Evolutionary conservation across 2,888 invertebrate genomes (phyloP).

Genomic region (Philhelius pedissequus): DNA sequence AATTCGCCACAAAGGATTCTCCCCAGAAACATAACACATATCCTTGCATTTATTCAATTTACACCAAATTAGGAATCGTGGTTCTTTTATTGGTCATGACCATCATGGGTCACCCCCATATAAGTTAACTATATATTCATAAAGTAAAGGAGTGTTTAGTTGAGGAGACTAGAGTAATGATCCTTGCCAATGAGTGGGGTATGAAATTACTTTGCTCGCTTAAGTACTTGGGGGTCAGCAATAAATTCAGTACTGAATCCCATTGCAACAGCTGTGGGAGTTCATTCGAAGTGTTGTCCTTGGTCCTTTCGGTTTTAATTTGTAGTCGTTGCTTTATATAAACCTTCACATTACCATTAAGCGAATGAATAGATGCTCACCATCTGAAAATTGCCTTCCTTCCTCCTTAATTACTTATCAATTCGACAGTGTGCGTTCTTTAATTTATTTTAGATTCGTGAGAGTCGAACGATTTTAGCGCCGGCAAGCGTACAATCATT

Average conservation of each 20-base stretch:
- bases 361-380: background rate
- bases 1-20: background rate
- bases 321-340: background rate
- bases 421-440: background rate
- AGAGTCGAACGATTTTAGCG: background rate
- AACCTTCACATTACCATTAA: background rate
- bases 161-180: background rate
- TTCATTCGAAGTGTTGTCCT: background rate
- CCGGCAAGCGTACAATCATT: background rate
- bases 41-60: conserved; percentile 27
- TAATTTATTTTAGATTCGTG: background rate
- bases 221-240: background rate
- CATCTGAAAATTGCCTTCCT: background rate
- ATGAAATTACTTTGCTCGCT: background rate
- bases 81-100: background rate
- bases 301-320: background rate
- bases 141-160: background rate
- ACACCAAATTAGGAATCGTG: background rate
- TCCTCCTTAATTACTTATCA: background rate
- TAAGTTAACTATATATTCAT: background rate
- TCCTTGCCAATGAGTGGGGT: background rate
- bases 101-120: no score
- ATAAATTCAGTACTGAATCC: background rate
- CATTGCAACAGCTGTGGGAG: background rate
- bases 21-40: background rate